Percentiles rank a stretch among this genome's conserved stretches.
These are phyloP conservation scores for Rattus norvegicus DNA, from an alignment of 2,113 vertebrate genomes.

Conservation along the genomic window GRCr8 NC_086032.1:25976001-25976500, in stretches of 20 bases:
- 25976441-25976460: background rate
- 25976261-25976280: background rate
- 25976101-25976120: too few species aligned
- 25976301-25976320: background rate
- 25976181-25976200: background rate
- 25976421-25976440: background rate
- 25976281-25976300: background rate
- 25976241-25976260: background rate
- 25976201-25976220: background rate
- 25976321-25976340: background rate
- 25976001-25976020: too few species aligned
- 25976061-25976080: too few species aligned
- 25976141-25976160: background rate
- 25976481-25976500: background rate
- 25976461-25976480: background rate
- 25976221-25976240: background rate
- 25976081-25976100: too few species aligned
- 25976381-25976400: background rate
- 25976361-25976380: background rate
- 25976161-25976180: background rate
- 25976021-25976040: too few species aligned
- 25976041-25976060: too few species aligned
- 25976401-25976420: background rate
- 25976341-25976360: background rate
- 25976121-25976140: too few species aligned